Evolutionary conservation across 53 echinoderm and acorn worm genomes (phyloP), one percentile per base, ranked within the genome.

Genomic region (Paracentrotus lividus): DNA sequence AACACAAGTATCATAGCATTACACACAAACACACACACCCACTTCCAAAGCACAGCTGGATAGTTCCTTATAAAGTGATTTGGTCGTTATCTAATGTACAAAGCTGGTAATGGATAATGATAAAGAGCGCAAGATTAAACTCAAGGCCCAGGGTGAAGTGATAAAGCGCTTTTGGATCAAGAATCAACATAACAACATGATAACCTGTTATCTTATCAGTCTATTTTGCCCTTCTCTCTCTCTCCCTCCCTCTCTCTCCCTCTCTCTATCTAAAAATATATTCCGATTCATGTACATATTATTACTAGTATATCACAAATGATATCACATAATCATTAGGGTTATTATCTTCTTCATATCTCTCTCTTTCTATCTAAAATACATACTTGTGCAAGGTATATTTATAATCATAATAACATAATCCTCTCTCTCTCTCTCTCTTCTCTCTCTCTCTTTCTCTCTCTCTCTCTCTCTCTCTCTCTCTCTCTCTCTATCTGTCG

Each of bases 31-130:
- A 51, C 27, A 85, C 32, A 51, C 49, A 85, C 85, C 47, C 85
- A n/a, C 85, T 31, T 18, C 49, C 85, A 16, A 27, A 14, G 6
- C 85, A 85, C 53, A 85, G 72, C 72, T 72, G 72, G 72, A 18
- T 38, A 72, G 20, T 42, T 72, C 36, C 72, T 72, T 32, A 16
- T 72, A 31, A 53, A 85, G 29, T 85, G 85, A 85, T 85, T 49
- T 49, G 49, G 24, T 85, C 26, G 72, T 56, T 88, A 88, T 88
- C 88, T 88, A 38, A 58, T 55, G 58, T 36, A 88, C 36, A 15
- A 58, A 88, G 57, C 57, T 45, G 52, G 42, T 88, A 88, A 88
- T 59, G 55, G 88, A 33, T 40, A 32, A 9, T 27, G 53, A 32
- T 85, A 31, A 27, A 24, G 51, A 51, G 85, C 53, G 29, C 49